These are phyloP conservation scores for Peromyscus melanophrys DNA, from an alignment of 2,797 vertebrate genomes.

Conservation along the genomic window DNA sequence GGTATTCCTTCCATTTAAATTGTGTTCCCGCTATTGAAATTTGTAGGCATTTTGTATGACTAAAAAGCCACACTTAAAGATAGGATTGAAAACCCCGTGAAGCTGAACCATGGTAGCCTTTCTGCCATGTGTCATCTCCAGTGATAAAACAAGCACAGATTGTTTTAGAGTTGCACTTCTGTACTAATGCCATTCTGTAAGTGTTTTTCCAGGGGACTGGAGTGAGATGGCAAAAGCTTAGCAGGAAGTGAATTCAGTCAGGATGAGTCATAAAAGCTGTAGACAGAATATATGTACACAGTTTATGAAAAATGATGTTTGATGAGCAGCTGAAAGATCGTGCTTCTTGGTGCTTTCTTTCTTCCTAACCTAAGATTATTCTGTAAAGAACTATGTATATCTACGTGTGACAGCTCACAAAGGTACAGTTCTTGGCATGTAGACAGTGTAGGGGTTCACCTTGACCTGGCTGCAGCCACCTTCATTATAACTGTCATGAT, in stretches of 20 bases:
- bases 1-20: not conserved
- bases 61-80: not conserved
- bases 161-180: slow-evolving; percentile 7
- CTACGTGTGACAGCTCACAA: not conserved
- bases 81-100: slow-evolving; percentile 37
- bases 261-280: not conserved
- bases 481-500: not conserved
- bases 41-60: not conserved
- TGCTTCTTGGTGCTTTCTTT: not conserved
- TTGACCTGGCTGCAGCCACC: not conserved
- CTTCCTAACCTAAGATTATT: not conserved
- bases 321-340: slow-evolving; percentile 11
- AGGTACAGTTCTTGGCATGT: not conserved
- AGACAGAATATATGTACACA: not conserved
- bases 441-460: not conserved
- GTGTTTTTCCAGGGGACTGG: not conserved
- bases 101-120: not conserved
- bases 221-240: not conserved
- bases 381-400: not conserved
- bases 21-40: not conserved
- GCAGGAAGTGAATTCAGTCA: slow-evolving; percentile 48
- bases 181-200: slow-evolving; percentile 39
- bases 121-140: not conserved
- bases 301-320: not conserved
- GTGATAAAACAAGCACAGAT: not conserved